Evolutionary conservation across 2,888 invertebrate genomes (phyloP).

Genomic region (Eledone cirrhosa): DNA sequence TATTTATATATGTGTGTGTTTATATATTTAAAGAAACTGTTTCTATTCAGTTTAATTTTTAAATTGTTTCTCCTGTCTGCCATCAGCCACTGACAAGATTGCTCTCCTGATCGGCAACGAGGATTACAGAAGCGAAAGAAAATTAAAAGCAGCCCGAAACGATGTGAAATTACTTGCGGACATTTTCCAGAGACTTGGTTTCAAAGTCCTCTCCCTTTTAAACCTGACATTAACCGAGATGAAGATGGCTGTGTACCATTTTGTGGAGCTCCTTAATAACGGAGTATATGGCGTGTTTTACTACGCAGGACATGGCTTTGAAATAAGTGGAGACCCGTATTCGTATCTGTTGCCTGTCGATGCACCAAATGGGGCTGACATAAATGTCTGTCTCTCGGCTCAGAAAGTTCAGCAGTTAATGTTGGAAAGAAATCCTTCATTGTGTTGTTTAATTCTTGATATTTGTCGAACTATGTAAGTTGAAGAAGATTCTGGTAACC

Average conservation of each 20-base stretch:
- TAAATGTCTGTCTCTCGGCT: conserved; percentile 61
- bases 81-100: conserved; percentile 66
- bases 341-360: conserved; percentile 68
- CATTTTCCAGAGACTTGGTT: conserved; percentile 56
- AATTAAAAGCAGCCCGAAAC: conserved; percentile 53
- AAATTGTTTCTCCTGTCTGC: neutral
- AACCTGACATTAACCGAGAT: conserved; percentile 67
- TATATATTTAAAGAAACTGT: too few species aligned
- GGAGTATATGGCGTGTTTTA: conserved; percentile 65
- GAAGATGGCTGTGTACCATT: conserved; percentile 64
- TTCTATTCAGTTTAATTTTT: too few species aligned
- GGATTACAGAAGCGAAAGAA: conserved; percentile 64
- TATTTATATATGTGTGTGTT: too few species aligned
- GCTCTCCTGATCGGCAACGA: conserved; percentile 68
- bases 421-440: conserved; percentile 60
- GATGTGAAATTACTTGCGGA: conserved; percentile 61
- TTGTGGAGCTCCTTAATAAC: conserved; percentile 63
- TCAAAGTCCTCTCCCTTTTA: conserved; percentile 67
- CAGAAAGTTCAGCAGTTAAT: conserved; percentile 59
- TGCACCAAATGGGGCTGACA: conserved; percentile 61
- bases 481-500: neutral
- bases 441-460: conserved; percentile 67
- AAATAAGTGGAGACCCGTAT: conserved; percentile 54
- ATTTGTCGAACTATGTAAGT: conserved; percentile 64
- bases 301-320: conserved; percentile 69